A percentile compares a stretch with the other conserved stretches of the same genome.
Evolutionary conservation across 1,140 invertebrate species (phyloP).

Genomic region (Anastrepha obliqua): DNA sequence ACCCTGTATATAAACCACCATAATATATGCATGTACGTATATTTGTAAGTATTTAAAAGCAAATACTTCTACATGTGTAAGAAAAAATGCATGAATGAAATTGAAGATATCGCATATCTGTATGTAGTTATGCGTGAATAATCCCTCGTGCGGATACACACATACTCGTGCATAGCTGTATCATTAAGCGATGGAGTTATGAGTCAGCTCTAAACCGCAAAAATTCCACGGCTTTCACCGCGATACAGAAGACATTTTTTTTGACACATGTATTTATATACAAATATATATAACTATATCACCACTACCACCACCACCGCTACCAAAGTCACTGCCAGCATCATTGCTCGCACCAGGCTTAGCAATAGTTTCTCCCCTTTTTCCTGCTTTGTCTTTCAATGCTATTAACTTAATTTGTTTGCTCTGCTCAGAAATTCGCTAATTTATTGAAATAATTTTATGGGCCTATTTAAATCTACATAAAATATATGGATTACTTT

Average conservation of each 20-base stretch:
- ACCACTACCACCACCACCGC: not conserved
- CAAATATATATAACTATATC: not conserved
- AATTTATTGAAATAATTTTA: constrained; percentile 48
- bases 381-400: not conserved
- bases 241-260: not conserved
- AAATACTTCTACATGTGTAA: not conserved
- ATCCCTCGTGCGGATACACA: not conserved
- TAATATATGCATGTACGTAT: not conserved
- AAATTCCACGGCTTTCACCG: not conserved
- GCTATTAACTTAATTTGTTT: constrained; percentile 51
- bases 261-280: not conserved
- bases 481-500: constrained; percentile 40
- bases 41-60: not conserved
- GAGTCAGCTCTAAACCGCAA: constrained; percentile 27
- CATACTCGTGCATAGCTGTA: not conserved
- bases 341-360: not conserved
- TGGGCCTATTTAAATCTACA: constrained; percentile 51
- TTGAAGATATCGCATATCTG: not conserved
- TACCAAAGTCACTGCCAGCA: not conserved
- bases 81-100: not conserved
- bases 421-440: constrained; percentile 15
- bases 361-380: not conserved
- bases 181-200: not conserved
- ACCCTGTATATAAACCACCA: too few relatives aligned
- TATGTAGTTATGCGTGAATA: not conserved